phyloP scores from a whole-genome alignment of 2,797 vertebrate genomes.

The Melanotaenia pygmaea region DNA sequence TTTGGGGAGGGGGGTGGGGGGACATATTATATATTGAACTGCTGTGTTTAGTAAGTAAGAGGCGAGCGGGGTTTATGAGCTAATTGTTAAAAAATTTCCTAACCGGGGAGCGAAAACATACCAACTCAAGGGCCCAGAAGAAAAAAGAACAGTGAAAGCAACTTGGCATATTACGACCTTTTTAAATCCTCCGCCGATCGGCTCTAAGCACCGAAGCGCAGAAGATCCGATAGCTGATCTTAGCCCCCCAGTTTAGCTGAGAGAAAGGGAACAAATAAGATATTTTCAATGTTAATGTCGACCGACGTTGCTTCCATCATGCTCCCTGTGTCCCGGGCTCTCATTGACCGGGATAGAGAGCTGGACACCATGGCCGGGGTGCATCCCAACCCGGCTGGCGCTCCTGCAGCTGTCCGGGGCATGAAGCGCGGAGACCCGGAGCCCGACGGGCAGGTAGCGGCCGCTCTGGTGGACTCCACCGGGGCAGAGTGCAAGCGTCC shows the following conservation, averaged over 20 bases:
- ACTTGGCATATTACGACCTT: constrained; percentile 21
- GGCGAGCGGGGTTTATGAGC: background rate
- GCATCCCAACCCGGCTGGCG: constrained; percentile 71
- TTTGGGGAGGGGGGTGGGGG: background rate
- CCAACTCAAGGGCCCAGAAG: constrained; percentile 54
- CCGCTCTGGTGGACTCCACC: constrained; percentile 76
- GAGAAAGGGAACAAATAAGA: constrained; percentile 39
- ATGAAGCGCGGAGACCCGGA: constrained; percentile 87
- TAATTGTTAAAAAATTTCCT: constrained; percentile 12
- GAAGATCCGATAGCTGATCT: constrained; percentile 2
- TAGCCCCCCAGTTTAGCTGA: constrained; percentile 38
- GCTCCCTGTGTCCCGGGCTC: constrained; percentile 86
- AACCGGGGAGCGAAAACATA: constrained; percentile 27
- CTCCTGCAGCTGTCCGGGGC: constrained; percentile 76
- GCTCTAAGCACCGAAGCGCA: constrained; percentile 42
- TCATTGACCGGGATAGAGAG: constrained; percentile 86
- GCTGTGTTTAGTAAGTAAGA: constrained; percentile 24
- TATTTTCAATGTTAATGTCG: constrained; percentile 88
- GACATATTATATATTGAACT: constrained; percentile 2
- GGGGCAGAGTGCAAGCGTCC: constrained; percentile 86
- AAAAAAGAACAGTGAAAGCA: constrained; percentile 16
- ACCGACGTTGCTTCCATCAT: constrained; percentile 88
- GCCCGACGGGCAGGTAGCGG: constrained; percentile 80
- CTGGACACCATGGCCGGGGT: constrained; percentile 82
- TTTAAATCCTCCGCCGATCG: constrained; percentile 20